These are phyloP conservation scores for Erythrolamprus reginae DNA, from an alignment of 2,113 vertebrate genomes.

Conservation along the genomic window DNA sequence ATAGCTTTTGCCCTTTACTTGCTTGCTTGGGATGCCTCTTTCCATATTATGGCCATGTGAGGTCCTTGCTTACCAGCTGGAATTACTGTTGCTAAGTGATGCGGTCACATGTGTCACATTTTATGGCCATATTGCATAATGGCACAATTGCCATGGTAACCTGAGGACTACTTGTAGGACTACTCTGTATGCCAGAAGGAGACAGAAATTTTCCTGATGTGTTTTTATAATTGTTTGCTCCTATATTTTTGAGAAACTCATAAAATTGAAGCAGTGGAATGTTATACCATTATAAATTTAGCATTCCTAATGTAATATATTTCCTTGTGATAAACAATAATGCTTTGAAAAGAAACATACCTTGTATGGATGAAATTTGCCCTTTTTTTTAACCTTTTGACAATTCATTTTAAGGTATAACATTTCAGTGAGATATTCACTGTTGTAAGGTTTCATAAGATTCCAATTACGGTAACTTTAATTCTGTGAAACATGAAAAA, in stretches of 20 bases:
- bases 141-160: neutral
- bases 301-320: neutral
- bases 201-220: slow-evolving; percentile 24
- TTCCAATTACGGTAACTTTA: slow-evolving; percentile 10
- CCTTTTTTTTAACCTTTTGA: neutral
- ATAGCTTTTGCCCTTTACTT: neutral
- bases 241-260: slow-evolving; percentile 24
- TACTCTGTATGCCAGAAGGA: neutral
- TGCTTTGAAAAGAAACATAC: slow-evolving; percentile 8
- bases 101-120: neutral
- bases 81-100: neutral
- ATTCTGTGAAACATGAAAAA: slow-evolving; percentile 12
- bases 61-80: neutral
- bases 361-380: slow-evolving; percentile 30
- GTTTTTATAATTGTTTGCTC: slow-evolving; percentile 32
- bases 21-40: neutral
- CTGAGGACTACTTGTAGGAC: neutral
- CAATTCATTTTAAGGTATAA: neutral
- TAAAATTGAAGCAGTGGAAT: slow-evolving; percentile 33
- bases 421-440: slow-evolving; percentile 18
- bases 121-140: neutral
- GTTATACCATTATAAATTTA: slow-evolving; percentile 7
- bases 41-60: neutral
- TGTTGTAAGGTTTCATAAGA: slow-evolving; percentile 27
- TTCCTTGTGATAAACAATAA: slow-evolving; percentile 4